Evolutionary conservation across 2,797 vertebrate genomes (phyloP).

Genomic region (Psittacula derbiana): DNA sequence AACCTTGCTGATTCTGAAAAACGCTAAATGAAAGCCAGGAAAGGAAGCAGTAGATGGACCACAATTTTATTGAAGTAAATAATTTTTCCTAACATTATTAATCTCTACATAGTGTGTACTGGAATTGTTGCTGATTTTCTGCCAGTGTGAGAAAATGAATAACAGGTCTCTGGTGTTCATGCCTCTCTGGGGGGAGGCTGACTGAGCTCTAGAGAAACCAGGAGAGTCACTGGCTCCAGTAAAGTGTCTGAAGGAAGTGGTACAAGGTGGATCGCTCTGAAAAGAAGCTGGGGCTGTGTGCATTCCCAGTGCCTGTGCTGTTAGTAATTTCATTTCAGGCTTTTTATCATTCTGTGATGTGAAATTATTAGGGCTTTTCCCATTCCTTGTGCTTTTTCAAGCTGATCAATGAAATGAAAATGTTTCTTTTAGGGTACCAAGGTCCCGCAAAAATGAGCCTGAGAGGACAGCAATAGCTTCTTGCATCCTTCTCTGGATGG

Average conservation of each 20-base stretch:
- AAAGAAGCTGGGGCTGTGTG: rapidly evolving
- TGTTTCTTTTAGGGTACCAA: neutral
- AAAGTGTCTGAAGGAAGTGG: neutral
- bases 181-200: neutral
- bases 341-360: neutral
- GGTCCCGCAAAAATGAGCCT: neutral
- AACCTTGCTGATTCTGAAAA: neutral
- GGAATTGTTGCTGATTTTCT: neutral
- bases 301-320: neutral
- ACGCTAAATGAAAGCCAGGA: neutral
- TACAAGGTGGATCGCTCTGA: neutral
- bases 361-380: neutral
- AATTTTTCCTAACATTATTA: neutral
- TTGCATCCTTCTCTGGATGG: neutral
- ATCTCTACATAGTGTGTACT: neutral
- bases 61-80: neutral
- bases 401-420: neutral
- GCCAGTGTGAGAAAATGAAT: neutral
- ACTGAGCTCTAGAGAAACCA: neutral
- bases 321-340: neutral
- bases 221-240: neutral
- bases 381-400: neutral
- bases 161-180: neutral
- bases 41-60: neutral
- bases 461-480: neutral